Evolutionary conservation across 2,888 invertebrate genomes (phyloP).

Genomic region (Saturnia pavonia): DNA sequence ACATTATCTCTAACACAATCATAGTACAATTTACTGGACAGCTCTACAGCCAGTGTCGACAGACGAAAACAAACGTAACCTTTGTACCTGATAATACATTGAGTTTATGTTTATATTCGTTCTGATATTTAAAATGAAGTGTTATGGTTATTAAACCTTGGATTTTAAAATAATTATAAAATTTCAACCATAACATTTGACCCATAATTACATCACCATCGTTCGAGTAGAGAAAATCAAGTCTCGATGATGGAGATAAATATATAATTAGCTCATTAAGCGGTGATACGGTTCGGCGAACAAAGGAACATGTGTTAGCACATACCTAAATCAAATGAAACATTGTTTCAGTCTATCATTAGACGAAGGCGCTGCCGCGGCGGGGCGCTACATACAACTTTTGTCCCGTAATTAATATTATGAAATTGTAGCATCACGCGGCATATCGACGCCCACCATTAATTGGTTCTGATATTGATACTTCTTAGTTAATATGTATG

Average conservation of each 20-base stretch:
- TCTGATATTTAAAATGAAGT: background rate
- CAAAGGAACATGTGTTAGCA: conserved; percentile 14
- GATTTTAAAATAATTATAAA: background rate
- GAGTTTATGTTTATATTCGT: background rate
- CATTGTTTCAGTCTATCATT: conserved; percentile 63
- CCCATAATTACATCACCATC: conserved; percentile 1
- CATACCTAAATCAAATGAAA: conserved; percentile 38
- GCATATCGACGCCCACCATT: conserved; percentile 54
- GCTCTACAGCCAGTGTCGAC: background rate
- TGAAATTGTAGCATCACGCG: conserved; percentile 51
- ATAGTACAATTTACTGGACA: background rate
- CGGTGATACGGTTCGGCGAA: conserved; percentile 7
- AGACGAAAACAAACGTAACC: background rate
- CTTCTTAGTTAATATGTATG: conserved; percentile 18
- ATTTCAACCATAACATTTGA: conserved; percentile 3
- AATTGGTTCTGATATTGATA: conserved; percentile 59
- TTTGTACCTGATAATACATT: background rate
- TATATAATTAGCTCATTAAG: conserved; percentile 15
- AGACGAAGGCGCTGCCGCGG: conserved; percentile 47
- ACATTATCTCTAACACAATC: background rate
- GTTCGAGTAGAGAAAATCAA: conserved; percentile 3
- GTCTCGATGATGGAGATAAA: conserved; percentile 13
- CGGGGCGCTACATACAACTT: conserved; percentile 63
- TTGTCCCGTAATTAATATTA: conserved; percentile 75
- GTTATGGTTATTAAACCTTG: background rate